These are phyloP conservation scores for Autographa pulchrina DNA, from an alignment of 2,888 invertebrate genomes.

Conservation along the genomic window DNA sequence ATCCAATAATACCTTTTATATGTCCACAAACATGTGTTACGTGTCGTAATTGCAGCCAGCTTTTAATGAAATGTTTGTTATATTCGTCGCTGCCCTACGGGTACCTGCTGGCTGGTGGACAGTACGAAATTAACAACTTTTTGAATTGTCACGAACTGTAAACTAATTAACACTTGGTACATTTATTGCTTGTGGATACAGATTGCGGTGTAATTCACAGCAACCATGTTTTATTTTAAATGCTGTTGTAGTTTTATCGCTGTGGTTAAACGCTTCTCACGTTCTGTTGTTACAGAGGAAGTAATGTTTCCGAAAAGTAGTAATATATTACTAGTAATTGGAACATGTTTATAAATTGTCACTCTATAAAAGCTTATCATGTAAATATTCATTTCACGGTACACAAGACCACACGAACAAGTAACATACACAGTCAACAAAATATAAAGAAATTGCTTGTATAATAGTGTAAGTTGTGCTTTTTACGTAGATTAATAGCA, in stretches of 20 bases:
- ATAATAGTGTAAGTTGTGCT: slow-evolving; percentile 37
- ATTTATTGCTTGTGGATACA: slow-evolving; percentile 44
- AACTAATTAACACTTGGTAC: slow-evolving; percentile 64
- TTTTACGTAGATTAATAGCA: slow-evolving; percentile 62
- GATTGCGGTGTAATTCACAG: slow-evolving; percentile 44
- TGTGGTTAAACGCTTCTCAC: slow-evolving; percentile 20
- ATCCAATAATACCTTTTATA: slow-evolving; percentile 45
- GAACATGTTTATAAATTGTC: neutral
- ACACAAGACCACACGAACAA: slow-evolving; percentile 19
- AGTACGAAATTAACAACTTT: slow-evolving; percentile 64
- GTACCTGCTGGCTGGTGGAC: slow-evolving; percentile 46
- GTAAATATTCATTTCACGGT: slow-evolving; percentile 25
- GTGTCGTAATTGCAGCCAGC: slow-evolving; percentile 59
- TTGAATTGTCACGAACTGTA: slow-evolving; percentile 61
- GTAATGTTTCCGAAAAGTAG: neutral
- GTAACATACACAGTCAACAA: slow-evolving; percentile 28
- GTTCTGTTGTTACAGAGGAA: slow-evolving; percentile 8
- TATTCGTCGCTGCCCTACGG: slow-evolving; percentile 53
- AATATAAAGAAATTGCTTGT: slow-evolving; percentile 41
- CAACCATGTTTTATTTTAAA: slow-evolving; percentile 32
- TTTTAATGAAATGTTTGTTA: slow-evolving; percentile 66
- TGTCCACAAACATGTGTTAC: slow-evolving; percentile 55
- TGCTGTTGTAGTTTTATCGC: slow-evolving; percentile 19
- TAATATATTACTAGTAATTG: neutral
- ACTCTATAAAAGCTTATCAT: slow-evolving; percentile 3